These are phyloP conservation scores for Alectoris magna DNA, from an alignment of 2,797 vertebrate species.

Conservation along the genomic window DNA sequence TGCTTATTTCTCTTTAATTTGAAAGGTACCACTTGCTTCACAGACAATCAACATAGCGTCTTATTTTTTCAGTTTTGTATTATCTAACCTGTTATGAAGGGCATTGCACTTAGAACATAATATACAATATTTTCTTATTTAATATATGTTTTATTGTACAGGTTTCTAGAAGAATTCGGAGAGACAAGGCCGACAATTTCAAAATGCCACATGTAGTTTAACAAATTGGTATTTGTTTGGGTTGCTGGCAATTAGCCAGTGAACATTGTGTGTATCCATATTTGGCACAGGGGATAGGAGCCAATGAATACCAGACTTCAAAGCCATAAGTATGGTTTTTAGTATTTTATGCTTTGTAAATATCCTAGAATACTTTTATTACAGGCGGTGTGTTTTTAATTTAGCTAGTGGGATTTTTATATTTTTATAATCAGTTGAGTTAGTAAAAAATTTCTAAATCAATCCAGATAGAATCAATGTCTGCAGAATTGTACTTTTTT, in stretches of 20 bases:
- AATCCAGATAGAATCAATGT: neutral
- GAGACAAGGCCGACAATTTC: conserved; percentile 28
- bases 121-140: conserved; percentile 61
- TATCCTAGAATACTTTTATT: neutral
- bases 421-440: neutral
- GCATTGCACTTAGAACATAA: conserved; percentile 18
- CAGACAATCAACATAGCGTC: neutral
- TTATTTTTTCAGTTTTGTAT: neutral
- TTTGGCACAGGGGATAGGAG: conserved; percentile 16
- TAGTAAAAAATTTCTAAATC: neutral
- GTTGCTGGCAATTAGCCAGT: conserved; percentile 18
- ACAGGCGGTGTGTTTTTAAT: neutral
- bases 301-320: conserved; percentile 22
- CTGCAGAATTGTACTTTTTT: neutral
- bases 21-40: neutral
- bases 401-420: neutral
- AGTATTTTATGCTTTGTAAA: neutral
- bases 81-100: neutral
- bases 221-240: conserved; percentile 45
- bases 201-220: conserved; percentile 42
- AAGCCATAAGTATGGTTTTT: neutral
- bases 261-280: conserved; percentile 11
- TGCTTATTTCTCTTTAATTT: neutral
- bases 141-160: neutral
- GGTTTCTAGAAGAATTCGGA: conserved; percentile 2